Evolutionary conservation across 2,797 vertebrate genomes (phyloP), one percentile per base, ranked within the genome.

Genomic region (Sebastes trivittatus): DNA sequence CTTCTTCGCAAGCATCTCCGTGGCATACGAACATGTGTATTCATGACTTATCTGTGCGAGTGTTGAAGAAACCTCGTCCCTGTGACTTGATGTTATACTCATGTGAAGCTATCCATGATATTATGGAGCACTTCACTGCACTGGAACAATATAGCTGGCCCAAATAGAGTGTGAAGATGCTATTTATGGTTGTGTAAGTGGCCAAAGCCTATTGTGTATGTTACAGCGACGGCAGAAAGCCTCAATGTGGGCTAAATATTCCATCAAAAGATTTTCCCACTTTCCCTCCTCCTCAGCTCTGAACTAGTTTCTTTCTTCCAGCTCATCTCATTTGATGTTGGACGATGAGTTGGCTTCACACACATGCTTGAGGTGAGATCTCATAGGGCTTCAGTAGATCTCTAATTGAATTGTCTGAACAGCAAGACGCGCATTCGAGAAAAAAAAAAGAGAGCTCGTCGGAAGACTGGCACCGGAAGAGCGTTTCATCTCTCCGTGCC

Each of bases 401-500:
- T 83, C 87, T 94, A 94, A 95, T 93, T 93, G 92, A 94, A 91
- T 90, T 87, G 87, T 87, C 85, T 87, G 80, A 89, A 84, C 76
- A 72, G 78, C 58, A 55, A 80, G 52, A 87, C 72, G 75, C 75
- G 74, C 80, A 80, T 87, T 85, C 75, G 71, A 91, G 58, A 32
- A 74, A 74, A 74, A 69, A 46, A 69, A 46, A 67, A 38, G 18
- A 71, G 27, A 30, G 46, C 4, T 13, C 75, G 10, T 74, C 2
- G 10, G 16, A 69, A 75, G 67, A 75, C 71, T 10, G 59, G 75
- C 81, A 82, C 59, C 9, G 73, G 67, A 75, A 88, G 80, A 87
- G n/a, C 0, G 58, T 89, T 86, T 85, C 74, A 84, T 90, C 84
- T 87, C 81, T 55, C 49, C 14, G 34, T 23, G 16, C 54, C 72